Evolutionary conservation across 2,113 vertebrate genomes (phyloP), one percentile per base, ranked within the genome.

Genomic region (Blennius ocellaris): DNA sequence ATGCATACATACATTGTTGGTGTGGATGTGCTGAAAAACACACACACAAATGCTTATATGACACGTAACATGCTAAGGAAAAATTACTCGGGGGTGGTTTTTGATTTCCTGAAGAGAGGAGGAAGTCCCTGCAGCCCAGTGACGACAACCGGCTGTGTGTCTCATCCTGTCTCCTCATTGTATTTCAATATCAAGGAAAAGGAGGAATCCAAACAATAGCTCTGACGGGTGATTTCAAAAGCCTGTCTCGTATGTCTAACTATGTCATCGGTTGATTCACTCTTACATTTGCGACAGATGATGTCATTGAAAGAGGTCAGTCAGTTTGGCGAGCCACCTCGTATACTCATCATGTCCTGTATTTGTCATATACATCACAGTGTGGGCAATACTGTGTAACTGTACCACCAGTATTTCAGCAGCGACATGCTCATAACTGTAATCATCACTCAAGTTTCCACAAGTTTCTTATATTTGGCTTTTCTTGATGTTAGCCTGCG

Each of bases 81-180:
- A 86, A 85, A 57, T 73, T 53, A 69, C 41, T 12, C 51, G 11
- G 57, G 38, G 38, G 8, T 15, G 21, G 57, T 36, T 59, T 87
- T 81, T 78, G 67, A 78, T 87, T 86, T 85, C 80, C 86, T 83
- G 74, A 56, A 89, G 76, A 69, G 72, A 64, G 11, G 5, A 80
- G 85, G 90, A 92, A 88, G 80, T 87, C 59, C 69, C 83, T 40
- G 36, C 41, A 69, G 84, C 71, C 41, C 53, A 5, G 14, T 89
- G 84, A 85, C 71, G 57, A 61, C 79, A 87, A 47, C 78, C 58
- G 66, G 66, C 81, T 16, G 38, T 72, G 51, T 17, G 72, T 71
- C 84, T 85, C 83, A 86, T 87, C 83, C 86, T 76, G 85, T 81
- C 79, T 79, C 82, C 83, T 76, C 76, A 82, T 77, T 90, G 83